Percentiles rank a stretch among this genome's conserved stretches.
Conservation (phyloP, 2,888 invertebrate species). For the Lucinisca nassula region DNA sequence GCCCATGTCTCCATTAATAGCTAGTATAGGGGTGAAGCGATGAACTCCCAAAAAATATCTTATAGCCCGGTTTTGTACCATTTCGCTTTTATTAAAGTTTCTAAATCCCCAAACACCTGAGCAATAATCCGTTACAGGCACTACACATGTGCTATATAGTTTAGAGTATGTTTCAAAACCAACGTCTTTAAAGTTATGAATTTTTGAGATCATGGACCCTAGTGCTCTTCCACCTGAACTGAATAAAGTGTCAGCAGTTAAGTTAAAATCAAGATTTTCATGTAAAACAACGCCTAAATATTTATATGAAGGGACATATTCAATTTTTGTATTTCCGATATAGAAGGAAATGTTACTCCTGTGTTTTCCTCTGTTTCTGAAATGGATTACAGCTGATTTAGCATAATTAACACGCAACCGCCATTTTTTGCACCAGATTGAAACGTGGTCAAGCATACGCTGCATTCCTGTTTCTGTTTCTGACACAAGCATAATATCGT, state of each 20-base stretch:
- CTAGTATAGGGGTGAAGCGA: no score
- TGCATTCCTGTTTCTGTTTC: background rate
- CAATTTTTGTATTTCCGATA: background rate
- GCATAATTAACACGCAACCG: background rate
- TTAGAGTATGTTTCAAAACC: no score
- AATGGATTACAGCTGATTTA: background rate
- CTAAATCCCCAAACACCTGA: no score
- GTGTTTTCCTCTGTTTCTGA: no score
- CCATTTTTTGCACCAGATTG: background rate
- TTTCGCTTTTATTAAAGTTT: no score
- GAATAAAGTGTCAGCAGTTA: no score
- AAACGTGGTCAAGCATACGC: background rate
- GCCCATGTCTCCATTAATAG: no score
- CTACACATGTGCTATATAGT: no score
- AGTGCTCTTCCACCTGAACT: no score
- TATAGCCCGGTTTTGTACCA: no score
- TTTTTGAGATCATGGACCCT: background rate
- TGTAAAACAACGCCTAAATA: background rate
- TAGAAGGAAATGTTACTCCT: background rate
- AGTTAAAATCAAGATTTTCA: background rate
- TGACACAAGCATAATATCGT: background rate
- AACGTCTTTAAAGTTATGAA: conserved; percentile 1
- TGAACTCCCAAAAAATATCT: no score
- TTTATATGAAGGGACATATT: background rate
- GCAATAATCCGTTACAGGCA: no score